Base-by-base conservation (phyloP, 2,113 vertebrate species). In the Paralichthys olivaceus region DNA sequence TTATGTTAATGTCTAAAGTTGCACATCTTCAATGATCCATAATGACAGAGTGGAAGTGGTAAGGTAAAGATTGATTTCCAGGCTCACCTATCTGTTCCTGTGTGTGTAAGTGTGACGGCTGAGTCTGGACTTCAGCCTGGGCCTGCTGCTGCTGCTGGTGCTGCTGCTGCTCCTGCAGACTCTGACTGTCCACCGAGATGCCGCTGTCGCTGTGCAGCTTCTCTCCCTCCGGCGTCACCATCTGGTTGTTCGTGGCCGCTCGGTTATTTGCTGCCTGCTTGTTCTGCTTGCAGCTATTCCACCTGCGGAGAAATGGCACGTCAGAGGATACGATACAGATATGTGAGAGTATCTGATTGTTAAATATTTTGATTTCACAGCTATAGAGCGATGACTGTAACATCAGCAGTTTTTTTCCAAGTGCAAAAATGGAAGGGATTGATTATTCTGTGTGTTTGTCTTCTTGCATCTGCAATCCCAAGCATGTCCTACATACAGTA, bases 281-380 rank as follows among this genome's bases (percentile, higher is more conserved):
- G 92, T 98, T 98, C 92, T 99, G 96, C 64, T 99, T 99, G 90
- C 97, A 99, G 94, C 94, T 99, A 93, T 98, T 98, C 97, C 97
- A 99, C 94, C 98, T 99, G 92, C 5, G 63, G 79, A 74, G 8
- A 69, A 71, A 54, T 3, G 26, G 29, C n/a, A 49, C 0, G 61
- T 79, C 22, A 75, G 54, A 58, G 23, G 32, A 20, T 25, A 37
- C 0, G 17, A 51, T 17, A 29, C 15, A 55, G 26, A 20, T 17
- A 3, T 5, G 53, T 23, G 53, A 55, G 1, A 8, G 17, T 14
- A 17, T 47, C 45, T 4, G 13, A 47, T 47, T 47, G 45, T 47
- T 47, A 19, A 47, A 9, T 49, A 45, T 17, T 45, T 17, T 45
- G 34, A 55, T 53, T 25, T 28, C 43, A 45, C 43, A 13, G 32